Base-by-base conservation (phyloP, 2,113 vertebrate species). In the Zosterops pallidus region DNA sequence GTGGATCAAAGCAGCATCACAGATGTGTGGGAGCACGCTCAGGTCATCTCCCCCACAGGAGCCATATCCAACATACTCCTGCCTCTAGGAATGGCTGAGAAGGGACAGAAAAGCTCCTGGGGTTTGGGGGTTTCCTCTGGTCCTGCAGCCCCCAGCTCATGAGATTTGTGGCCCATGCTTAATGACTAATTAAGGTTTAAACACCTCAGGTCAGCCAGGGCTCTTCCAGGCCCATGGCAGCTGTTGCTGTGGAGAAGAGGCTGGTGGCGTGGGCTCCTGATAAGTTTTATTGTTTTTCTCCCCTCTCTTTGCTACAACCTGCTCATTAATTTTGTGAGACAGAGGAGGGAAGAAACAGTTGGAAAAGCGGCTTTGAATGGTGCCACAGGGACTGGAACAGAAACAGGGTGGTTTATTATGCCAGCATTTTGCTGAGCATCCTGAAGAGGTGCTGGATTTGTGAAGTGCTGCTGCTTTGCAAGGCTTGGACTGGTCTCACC, bases 31-130 rank as follows among this genome's bases (percentile, higher is more conserved):
- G n/a, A 83, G 26, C 9, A 0, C 8, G 3, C 6, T 18, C 70
- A 35, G 65, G 42, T 41, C 44, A 18, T 7, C 12, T 69, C 16
- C 10, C 10, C 39, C 29, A 3, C 1, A 9, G 46, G 13, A 42
- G 9, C 20, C 9, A 3, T 0, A 0, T 64, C 35, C 11, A 6
- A 1, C 1, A 1, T 21, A 2, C 9, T 76, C 14, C 33, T 67
- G n/a, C 20, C 35, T 46, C 41, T 35, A 33, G 14, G 47, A 33
- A 9, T 1, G 14, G 25, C 21, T 39, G 23, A 39, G 63, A 60
- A 82, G 52, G 65, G 57, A 23, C 41, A 39, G n/a, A 20, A 41
- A 76, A 49, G 14, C 17, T 67, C 44, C 24, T 1, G 3, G 9
- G 9, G 4, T 14, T 15, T 31, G 8, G 13, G 68, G 19, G 3